Evolutionary conservation across 1,140 invertebrate genomes (phyloP).

Genomic region (Ostrea denselamellosa): DNA sequence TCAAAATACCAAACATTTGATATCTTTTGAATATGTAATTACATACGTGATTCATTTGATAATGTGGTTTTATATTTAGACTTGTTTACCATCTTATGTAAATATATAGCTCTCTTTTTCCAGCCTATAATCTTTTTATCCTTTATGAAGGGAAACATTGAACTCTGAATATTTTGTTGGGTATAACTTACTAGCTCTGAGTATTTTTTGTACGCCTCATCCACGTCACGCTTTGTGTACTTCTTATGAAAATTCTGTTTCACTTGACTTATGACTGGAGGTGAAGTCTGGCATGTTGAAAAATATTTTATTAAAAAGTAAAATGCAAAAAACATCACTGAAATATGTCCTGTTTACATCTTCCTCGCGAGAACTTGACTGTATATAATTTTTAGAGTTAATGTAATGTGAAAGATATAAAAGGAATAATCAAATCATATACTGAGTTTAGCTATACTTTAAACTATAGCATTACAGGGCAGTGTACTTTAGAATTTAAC

Average conservation of each 20-base stretch:
- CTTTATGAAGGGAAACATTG: neutral
- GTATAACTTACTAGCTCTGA: constrained; percentile 66
- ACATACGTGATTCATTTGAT: too few relatives aligned
- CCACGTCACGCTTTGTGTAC: constrained; percentile 73
- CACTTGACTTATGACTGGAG: constrained; percentile 60
- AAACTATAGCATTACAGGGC: neutral
- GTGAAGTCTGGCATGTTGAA: constrained; percentile 55
- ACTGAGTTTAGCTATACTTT: too few relatives aligned
- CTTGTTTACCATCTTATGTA: too few relatives aligned
- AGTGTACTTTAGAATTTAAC: neutral
- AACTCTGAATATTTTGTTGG: neutral
- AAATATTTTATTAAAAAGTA: neutral
- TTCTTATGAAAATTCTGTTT: constrained; percentile 63
- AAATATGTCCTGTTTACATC: too few relatives aligned
- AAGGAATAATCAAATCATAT: too few relatives aligned
- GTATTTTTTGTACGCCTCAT: constrained; percentile 72
- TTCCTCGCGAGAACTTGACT: too few relatives aligned
- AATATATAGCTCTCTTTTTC: neutral
- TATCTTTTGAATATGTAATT: too few relatives aligned
- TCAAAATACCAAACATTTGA: too few relatives aligned
- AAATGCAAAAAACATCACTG: too few relatives aligned
- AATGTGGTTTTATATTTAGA: too few relatives aligned
- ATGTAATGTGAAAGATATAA: too few relatives aligned
- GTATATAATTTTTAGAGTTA: too few relatives aligned
- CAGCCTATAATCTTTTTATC: neutral